These are phyloP conservation scores for Polia nebulosa DNA, from an alignment of 2,888 invertebrate genomes.

Conservation along the genomic window DNA sequence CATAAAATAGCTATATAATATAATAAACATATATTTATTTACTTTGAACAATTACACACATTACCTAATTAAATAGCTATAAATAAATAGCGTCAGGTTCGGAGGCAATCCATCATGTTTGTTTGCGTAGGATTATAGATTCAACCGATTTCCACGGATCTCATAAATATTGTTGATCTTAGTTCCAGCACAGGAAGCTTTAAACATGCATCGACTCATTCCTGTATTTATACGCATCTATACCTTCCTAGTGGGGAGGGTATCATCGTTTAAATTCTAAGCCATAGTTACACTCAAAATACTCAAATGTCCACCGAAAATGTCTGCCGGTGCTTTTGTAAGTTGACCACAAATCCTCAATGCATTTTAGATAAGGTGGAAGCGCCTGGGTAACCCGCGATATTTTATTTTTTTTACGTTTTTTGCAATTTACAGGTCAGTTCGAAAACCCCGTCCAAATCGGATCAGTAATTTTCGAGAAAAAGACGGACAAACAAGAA, in stretches of 20 bases:
- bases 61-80: no score
- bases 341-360: neutral
- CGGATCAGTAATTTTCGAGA: no score
- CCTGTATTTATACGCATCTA: neutral
- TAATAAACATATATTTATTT: neutral
- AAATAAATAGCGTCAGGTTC: conserved; percentile 17
- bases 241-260: neutral
- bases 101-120: conserved; percentile 38
- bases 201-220: conserved; percentile 22
- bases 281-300: no score
- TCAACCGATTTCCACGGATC: conserved; percentile 42
- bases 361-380: neutral
- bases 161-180: conserved; percentile 36
- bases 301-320: neutral
- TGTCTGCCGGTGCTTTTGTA: neutral
- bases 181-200: conserved; percentile 25
- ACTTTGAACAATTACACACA: conserved; percentile 4
- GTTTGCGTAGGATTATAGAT: conserved; percentile 39
- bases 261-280: no score
- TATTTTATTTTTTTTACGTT: no score
- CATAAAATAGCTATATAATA: no score
- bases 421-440: no score
- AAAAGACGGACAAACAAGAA: no score
- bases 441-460: no score
- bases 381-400: no score